Conservation (phyloP, 2,888 invertebrate species). For the Melanostoma mellinum region DNA sequence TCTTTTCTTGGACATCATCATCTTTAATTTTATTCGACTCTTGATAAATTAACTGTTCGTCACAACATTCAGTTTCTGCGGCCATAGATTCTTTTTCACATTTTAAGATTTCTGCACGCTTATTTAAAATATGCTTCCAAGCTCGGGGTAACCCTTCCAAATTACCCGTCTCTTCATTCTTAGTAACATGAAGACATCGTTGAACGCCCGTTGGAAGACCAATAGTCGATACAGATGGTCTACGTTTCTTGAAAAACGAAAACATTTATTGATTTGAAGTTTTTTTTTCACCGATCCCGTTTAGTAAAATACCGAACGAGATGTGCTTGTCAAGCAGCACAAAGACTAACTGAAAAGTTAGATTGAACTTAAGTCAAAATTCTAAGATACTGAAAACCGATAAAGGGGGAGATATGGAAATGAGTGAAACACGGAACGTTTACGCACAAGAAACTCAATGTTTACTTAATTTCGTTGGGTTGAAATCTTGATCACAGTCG, state of each 20-base stretch:
- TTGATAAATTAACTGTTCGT: constrained; percentile 91
- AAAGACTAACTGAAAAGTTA: too few species aligned
- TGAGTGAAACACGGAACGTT: too few species aligned
- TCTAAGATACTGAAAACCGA: too few species aligned
- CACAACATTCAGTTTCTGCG: constrained; percentile 94
- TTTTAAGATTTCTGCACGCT: constrained; percentile 92
- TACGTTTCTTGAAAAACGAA: constrained; percentile 80
- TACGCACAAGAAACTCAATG: too few species aligned
- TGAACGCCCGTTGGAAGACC: constrained; percentile 93
- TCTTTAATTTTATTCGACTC: constrained; percentile 92
- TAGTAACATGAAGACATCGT: constrained; percentile 93
- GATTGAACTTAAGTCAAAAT: too few species aligned
- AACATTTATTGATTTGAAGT: constrained; percentile 74
- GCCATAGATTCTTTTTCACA: constrained; percentile 92
- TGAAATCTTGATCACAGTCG: too few species aligned
- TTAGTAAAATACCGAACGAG: too few species aligned
- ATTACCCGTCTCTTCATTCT: constrained; percentile 91
- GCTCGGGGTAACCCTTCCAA: constrained; percentile 93
- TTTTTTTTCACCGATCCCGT: too few species aligned
- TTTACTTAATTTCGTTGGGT: too few species aligned
- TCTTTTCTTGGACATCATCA: constrained; percentile 86
- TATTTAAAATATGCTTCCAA: constrained; percentile 86
- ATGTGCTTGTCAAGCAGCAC: too few species aligned
- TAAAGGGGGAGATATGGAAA: too few species aligned
- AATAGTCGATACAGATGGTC: constrained; percentile 81